phyloP scores from a whole-genome alignment of 2,113 vertebrate species.

The Perognathus longimembris region DNA sequence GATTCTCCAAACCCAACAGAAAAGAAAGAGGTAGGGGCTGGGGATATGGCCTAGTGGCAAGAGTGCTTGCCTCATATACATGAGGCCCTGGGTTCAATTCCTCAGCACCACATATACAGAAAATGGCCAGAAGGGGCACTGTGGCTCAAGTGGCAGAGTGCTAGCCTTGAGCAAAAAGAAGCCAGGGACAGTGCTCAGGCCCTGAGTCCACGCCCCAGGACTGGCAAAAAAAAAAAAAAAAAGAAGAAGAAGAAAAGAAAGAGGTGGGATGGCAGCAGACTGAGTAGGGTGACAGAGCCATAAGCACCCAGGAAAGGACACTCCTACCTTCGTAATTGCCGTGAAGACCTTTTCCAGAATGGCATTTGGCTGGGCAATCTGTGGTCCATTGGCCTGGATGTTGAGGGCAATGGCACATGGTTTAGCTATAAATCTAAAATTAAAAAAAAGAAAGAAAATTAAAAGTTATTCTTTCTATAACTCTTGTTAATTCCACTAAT shows the following conservation, averaged over 20 bases:
- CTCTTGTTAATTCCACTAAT: slow-evolving; percentile 19
- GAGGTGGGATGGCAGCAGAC: neutral
- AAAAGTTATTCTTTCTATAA: slow-evolving; percentile 70
- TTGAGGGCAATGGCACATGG: slow-evolving; percentile 98
- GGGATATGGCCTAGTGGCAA: too few relatives aligned
- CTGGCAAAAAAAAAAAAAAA: too few relatives aligned
- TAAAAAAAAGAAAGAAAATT: slow-evolving; percentile 42
- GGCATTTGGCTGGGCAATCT: slow-evolving; percentile 96
- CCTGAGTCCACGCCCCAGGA: too few relatives aligned
- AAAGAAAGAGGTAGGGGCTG: too few relatives aligned
- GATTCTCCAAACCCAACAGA: neutral
- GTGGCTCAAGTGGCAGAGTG: too few relatives aligned
- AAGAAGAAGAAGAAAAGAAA: too few relatives aligned
- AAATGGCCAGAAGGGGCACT: too few relatives aligned
- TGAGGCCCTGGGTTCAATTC: too few relatives aligned
- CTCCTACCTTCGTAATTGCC: slow-evolving; percentile 96
- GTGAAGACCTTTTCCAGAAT: slow-evolving; percentile 99
- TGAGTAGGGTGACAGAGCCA: neutral
- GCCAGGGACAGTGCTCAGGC: too few relatives aligned
- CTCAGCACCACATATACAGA: too few relatives aligned
- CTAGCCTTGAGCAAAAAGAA: too few relatives aligned
- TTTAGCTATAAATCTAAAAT: slow-evolving; percentile 95
- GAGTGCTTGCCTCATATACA: too few relatives aligned
- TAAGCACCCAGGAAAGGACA: neutral
- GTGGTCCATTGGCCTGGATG: slow-evolving; percentile 96